These are phyloP conservation scores for Peromyscus maniculatus DNA, from an alignment of 2,113 vertebrate genomes.

Conservation along the genomic window DNA sequence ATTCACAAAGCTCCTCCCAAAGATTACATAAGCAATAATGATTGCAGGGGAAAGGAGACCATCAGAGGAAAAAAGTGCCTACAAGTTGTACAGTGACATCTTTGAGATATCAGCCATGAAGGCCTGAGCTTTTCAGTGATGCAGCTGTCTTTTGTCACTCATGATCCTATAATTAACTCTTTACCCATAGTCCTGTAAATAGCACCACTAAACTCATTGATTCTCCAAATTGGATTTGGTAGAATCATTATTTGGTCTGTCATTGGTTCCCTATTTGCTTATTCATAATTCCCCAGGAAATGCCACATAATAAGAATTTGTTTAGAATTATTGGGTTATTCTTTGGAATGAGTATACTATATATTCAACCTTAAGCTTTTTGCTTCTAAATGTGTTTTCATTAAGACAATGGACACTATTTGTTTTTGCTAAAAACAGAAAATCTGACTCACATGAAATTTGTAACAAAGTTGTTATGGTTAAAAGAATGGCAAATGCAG, in stretches of 20 bases:
- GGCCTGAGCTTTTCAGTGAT: neutral
- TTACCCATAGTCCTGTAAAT: neutral
- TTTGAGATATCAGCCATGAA: neutral
- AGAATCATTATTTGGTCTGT: neutral
- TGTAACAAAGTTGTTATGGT: neutral
- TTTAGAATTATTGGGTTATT: neutral
- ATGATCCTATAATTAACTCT: neutral
- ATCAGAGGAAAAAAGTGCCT: neutral
- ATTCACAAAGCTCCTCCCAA: neutral
- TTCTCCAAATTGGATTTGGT: neutral
- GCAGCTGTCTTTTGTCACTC: neutral
- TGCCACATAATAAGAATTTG: neutral
- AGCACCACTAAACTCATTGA: neutral
- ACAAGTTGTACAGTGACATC: neutral
- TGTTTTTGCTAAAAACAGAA: neutral
- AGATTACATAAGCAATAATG: neutral
- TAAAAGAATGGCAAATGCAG: rapidly evolving
- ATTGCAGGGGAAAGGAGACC: neutral
- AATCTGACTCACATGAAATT: neutral
- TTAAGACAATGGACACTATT: neutral
- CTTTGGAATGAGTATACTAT: neutral
- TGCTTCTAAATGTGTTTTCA: neutral
- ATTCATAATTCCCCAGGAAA: neutral
- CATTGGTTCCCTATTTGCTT: no score
- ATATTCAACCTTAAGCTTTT: neutral